Base-by-base conservation (phyloP, 2,113 vertebrate genomes). In the Dromas ardeola region DNA sequence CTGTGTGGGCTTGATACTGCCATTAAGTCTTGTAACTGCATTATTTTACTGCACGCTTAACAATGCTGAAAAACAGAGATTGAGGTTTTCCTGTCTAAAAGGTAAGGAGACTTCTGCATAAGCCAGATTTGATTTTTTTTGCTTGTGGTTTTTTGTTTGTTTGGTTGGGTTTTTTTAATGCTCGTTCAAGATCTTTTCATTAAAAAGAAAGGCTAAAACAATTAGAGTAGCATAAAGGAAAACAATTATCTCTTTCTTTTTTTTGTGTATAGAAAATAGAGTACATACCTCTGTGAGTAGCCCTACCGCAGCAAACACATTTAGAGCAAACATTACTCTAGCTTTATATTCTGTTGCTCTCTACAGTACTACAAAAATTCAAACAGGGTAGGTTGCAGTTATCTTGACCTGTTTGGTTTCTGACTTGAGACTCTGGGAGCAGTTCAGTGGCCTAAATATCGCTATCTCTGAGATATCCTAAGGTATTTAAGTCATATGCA, bases 1-100 rank as follows among this genome's bases (percentile, higher is more conserved):
- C 79, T 94, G 88, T 63, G 94, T 72, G 90, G 86, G 79, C 67
- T 93, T 90, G 92, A 96, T 95, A 92, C 47, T 55, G 61, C 55
- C 83, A 93, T 90, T 90, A 88, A 65, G 55, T 82, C 72, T 77
- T 45, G 40, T 79, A 96, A 61, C 21, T 71, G 72, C 67, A 79
- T 69, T 91, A 78, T 89, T 91, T 93, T 83, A 83, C 69, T 56
- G 72, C 87, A 61, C 69, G 27, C 40, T 92, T 88, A 94, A 88
- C 77, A 90, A 72, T 34, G 63, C 61, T 76, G 67, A 85, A 93
- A 88, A 97, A 86, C 9, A 13, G 18, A 86, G 81, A 87, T 65
- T 63, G 45, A 81, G 23, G 23, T 43, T 85, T 73, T 82, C 63
- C 70, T 52, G 50, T 72, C 73, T 76, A 76, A 67, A 90, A 87